These are phyloP conservation scores for Plotosus lineatus DNA, from an alignment of 2,113 vertebrate genomes.

Conservation along the genomic window DNA sequence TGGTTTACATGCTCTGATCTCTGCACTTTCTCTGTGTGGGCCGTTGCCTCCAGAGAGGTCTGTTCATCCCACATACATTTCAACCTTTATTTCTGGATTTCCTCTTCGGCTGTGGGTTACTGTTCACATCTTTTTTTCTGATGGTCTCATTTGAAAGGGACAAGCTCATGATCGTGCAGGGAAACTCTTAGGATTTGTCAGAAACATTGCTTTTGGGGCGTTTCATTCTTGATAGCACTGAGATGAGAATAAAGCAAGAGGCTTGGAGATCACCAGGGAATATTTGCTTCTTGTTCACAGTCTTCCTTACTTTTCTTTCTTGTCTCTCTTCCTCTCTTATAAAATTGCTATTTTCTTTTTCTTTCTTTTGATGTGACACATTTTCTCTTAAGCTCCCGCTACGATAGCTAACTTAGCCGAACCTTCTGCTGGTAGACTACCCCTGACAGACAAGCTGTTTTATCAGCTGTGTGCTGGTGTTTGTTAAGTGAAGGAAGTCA, in stretches of 20 bases:
- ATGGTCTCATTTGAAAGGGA: background rate
- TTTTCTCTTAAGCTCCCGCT: background rate
- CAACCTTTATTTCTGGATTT: slow-evolving; percentile 4
- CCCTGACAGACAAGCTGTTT: slow-evolving; percentile 24
- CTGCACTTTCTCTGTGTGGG: background rate
- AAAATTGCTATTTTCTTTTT: background rate
- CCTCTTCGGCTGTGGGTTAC: background rate
- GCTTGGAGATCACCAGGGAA: slow-evolving; percentile 30
- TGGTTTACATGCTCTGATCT: background rate
- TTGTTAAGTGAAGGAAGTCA: slow-evolving; percentile 44
- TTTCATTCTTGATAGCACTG: slow-evolving; percentile 13
- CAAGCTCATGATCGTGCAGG: background rate
- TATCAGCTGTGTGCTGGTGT: slow-evolving; percentile 31
- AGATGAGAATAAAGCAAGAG: slow-evolving; percentile 13
- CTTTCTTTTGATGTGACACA: background rate
- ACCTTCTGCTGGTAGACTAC: background rate
- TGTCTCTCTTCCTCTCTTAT: background rate
- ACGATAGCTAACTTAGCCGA: slow-evolving; percentile 29
- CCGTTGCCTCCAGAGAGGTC: background rate
- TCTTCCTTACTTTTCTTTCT: background rate
- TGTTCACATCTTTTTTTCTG: background rate
- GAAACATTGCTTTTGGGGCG: background rate
- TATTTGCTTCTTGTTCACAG: slow-evolving; percentile 16
- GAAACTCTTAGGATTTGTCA: slow-evolving; percentile 8
- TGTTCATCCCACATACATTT: background rate